Evolutionary conservation across 2,113 vertebrate genomes (phyloP), one percentile per base, ranked within the genome.

Genomic region (Alethe diademata): DNA sequence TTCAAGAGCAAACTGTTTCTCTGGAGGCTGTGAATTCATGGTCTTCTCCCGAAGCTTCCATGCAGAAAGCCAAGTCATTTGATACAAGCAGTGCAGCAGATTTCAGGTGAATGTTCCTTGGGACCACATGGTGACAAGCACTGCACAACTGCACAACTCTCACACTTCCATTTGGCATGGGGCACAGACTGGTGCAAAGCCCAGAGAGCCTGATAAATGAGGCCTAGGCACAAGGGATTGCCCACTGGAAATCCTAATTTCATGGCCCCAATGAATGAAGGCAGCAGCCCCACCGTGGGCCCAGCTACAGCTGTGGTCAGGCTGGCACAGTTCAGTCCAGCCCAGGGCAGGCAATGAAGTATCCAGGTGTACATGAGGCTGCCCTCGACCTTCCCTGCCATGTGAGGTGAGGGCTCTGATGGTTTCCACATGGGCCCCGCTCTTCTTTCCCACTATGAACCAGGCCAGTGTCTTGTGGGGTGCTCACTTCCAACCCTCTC

Each of bases 141-240:
- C 15, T 0, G 0, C 3, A 0, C 5, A 22, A 22, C 0, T 38
- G 38, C 26, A 29, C 25, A 82, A 22, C 1, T 5, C 3, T 2
- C 1, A 0, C 0, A 3, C 12, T 85, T 57, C 54, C 19, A 3
- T 33, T 29, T 53, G 57, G 18, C 35, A 14, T 1, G 8, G 58
- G 51, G 7, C 8, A 45, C 0, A 0, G 38, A 7, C 24, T 2
- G 19, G 11, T 2, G 3, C 1, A 9, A 66, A 80, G 36, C 45
- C 58, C 12, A 1, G 15, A 1, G n/a, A 16, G 67, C 50, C 51
- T 25, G 25, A 33, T 40, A 22, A 33, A 42, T 0, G 6, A 78
- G 51, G 38, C 56, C 40, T 17, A 31, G 35, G 26, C 56, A 43
- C 0, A 0, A 33, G 36, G 14, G 20, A 73, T 42, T 53, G n/a